A percentile compares a stretch with the other conserved stretches of the same genome.
phyloP scores from a whole-genome alignment of 1,140 invertebrate genomes.

The Cephus cinctus region DNA sequence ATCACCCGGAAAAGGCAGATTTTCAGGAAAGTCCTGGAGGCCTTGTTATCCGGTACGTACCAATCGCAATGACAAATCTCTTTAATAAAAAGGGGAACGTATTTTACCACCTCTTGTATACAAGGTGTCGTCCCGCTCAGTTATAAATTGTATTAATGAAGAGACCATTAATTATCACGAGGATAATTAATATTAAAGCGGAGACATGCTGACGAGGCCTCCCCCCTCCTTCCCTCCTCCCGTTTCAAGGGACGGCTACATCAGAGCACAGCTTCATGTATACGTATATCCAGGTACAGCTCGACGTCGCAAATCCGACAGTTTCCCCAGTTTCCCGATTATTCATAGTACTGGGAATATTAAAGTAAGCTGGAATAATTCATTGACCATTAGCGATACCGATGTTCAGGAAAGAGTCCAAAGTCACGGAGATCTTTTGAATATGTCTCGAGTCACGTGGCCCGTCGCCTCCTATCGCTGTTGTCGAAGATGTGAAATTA shows the following conservation, averaged over 20 bases:
- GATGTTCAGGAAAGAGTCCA: too few species aligned
- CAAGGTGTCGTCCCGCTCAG: not conserved
- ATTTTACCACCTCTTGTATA: not conserved
- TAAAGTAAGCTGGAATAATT: too few species aligned
- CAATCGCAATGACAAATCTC: not conserved
- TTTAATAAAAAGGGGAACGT: not conserved
- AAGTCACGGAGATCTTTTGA: too few species aligned
- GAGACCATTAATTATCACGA: constrained; percentile 9
- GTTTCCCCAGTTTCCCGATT: not conserved
- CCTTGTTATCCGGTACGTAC: too few species aligned
- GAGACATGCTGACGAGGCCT: constrained; percentile 5
- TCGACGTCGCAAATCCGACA: not conserved
- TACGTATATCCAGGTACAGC: not conserved
- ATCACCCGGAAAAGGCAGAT: too few species aligned
- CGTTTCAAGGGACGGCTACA: not conserved
- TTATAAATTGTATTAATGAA: constrained; percentile 12
- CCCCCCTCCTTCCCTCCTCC: not conserved
- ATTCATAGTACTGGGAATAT: too few species aligned
- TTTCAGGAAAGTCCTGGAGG: too few species aligned
- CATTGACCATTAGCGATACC: too few species aligned
- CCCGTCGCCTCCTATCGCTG: too few species aligned
- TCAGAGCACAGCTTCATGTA: not conserved
- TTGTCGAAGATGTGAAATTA: too few species aligned
- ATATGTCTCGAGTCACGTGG: too few species aligned
- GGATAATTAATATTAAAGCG: constrained; percentile 12